These are phyloP conservation scores for Crocidura indochinensis DNA, from an alignment of 2,797 vertebrate genomes.

Conservation along the genomic window DNA sequence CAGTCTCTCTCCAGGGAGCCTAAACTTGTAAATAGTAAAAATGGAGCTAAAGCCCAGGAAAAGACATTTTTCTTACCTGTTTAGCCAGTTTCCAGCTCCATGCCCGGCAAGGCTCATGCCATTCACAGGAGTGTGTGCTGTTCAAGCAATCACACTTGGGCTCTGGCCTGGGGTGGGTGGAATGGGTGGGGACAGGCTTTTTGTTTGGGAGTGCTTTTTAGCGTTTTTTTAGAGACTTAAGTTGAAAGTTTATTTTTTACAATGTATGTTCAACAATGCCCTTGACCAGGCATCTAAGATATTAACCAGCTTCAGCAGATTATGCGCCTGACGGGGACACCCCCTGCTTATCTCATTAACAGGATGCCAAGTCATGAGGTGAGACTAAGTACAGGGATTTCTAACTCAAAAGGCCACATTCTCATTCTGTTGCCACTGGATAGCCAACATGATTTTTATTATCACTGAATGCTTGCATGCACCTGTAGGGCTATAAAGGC, in stretches of 20 bases:
- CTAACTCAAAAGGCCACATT: slow-evolving; percentile 75
- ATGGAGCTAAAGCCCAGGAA: too few relatives aligned
- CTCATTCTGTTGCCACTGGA: neutral
- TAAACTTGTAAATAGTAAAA: neutral
- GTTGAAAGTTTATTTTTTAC: slow-evolving; percentile 88
- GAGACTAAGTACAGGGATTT: slow-evolving; percentile 90
- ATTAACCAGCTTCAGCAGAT: slow-evolving; percentile 99
- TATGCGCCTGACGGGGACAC: slow-evolving; percentile 99
- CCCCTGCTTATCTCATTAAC: slow-evolving; percentile 98
- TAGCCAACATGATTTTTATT: neutral
- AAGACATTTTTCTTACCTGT: slow-evolving; percentile 15
- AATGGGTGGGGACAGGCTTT: slow-evolving; percentile 22
- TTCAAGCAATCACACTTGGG: slow-evolving; percentile 66
- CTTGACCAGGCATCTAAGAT: slow-evolving; percentile 97
- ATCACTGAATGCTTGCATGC: slow-evolving; percentile 73
- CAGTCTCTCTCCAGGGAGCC: slow-evolving; percentile 59
- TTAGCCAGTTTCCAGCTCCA: slow-evolving; percentile 21
- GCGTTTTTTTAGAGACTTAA: slow-evolving; percentile 61
- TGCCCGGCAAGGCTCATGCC: slow-evolving; percentile 68
- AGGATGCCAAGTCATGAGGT: slow-evolving; percentile 99
- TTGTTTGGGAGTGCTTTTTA: slow-evolving; percentile 84
- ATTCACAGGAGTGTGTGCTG: slow-evolving; percentile 78
- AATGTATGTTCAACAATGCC: slow-evolving; percentile 92
- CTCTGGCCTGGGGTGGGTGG: slow-evolving; percentile 53
- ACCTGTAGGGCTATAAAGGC: slow-evolving; percentile 70